Percentiles rank a stretch among this genome's conserved stretches.
Evolutionary conservation across 2,797 vertebrate species (phyloP).

Genomic region (Rhinogobio ventralis): DNA sequence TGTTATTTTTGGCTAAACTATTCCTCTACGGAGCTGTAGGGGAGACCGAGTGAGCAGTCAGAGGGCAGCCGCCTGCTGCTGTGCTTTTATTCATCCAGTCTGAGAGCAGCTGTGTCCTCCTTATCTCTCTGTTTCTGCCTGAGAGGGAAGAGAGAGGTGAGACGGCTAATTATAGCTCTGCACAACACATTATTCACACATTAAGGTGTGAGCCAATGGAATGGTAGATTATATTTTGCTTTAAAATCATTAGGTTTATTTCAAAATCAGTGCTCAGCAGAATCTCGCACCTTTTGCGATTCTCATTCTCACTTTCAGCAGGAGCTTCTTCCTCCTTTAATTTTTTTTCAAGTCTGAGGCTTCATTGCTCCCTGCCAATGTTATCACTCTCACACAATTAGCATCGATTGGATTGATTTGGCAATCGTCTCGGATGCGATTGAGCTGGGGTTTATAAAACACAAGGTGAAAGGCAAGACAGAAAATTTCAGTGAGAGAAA

Average conservation of each 20-base stretch:
- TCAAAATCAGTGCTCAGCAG: slow-evolving; percentile 11
- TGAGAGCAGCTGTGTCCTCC: background rate
- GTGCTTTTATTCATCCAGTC: slow-evolving; percentile 8
- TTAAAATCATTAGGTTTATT: slow-evolving; percentile 30
- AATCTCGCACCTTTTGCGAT: slow-evolving; percentile 40
- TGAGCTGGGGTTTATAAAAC: background rate
- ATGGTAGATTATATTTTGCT: slow-evolving; percentile 28
- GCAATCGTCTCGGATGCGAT: background rate
- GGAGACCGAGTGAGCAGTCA: background rate
- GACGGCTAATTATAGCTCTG: slow-evolving; percentile 38
- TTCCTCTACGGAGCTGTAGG: background rate
- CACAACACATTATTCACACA: slow-evolving; percentile 45
- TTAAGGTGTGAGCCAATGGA: slow-evolving; percentile 25
- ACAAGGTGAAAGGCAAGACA: background rate
- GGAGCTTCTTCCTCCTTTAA: slow-evolving; percentile 17
- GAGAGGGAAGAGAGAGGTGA: slow-evolving; percentile 33
- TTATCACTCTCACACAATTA: slow-evolving; percentile 22
- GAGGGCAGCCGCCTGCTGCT: background rate
- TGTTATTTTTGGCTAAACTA: background rate
- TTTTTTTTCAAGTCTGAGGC: background rate
- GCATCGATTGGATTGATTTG: slow-evolving; percentile 8
- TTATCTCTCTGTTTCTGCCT: background rate
- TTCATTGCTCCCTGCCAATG: slow-evolving; percentile 21
- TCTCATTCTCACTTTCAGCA: slow-evolving; percentile 51
- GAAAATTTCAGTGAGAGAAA: background rate